Conservation (phyloP, 1,140 invertebrate species). For the Papilio machaon region DNA sequence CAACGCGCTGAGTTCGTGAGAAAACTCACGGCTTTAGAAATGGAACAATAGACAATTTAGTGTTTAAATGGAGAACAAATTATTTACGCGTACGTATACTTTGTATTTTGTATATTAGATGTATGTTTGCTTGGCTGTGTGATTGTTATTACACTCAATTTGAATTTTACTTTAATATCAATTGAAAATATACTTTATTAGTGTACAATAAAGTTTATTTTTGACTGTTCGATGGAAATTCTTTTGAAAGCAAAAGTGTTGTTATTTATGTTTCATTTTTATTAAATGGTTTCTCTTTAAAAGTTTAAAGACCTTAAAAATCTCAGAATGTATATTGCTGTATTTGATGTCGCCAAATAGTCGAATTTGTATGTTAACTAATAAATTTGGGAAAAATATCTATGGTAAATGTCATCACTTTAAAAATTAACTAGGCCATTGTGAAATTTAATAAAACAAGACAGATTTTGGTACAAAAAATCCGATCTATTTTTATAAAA, state of each 20-base stretch:
- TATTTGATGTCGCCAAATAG: background rate
- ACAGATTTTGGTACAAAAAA: background rate
- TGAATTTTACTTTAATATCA: background rate
- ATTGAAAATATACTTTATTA: background rate
- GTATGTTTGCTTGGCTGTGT: conserved; percentile 5
- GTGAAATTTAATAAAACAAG: no score
- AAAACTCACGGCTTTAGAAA: conserved; percentile 83
- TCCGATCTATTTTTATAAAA: background rate
- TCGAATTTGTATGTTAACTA: background rate
- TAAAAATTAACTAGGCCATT: no score
- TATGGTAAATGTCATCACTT: background rate
- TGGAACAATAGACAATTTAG: conserved; percentile 49
- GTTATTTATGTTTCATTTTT: background rate
- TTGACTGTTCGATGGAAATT: background rate
- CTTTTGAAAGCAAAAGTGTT: background rate
- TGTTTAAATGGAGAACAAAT: conserved; percentile 5
- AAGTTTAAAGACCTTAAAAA: background rate
- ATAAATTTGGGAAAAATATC: background rate
- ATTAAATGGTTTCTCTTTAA: background rate
- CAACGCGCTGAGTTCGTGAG: conserved; percentile 89
- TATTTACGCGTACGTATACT: background rate
- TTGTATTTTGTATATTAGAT: background rate
- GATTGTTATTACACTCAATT: background rate
- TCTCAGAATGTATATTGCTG: background rate
- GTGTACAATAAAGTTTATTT: background rate